These are phyloP conservation scores for Pseudomyrmex pallidus DNA, from an alignment of 1,140 invertebrate species.

Conservation along the genomic window DNA sequence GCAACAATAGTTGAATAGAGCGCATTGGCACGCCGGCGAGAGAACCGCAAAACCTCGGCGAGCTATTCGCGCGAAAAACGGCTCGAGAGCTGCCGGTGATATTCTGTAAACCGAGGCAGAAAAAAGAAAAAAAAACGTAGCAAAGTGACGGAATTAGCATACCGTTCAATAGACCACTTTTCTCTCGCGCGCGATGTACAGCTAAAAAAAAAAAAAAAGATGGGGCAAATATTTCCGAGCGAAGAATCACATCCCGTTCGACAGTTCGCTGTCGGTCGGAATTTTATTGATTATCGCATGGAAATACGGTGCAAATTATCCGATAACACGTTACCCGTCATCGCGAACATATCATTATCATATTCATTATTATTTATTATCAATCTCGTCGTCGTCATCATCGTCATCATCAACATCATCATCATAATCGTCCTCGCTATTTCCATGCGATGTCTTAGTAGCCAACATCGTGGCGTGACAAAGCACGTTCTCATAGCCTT, in stretches of 20 bases:
- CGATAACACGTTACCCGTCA: slow-evolving; percentile 64
- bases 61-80: slow-evolving; percentile 17
- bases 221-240: not conserved
- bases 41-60: slow-evolving; percentile 49
- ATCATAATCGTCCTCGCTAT: slow-evolving; percentile 66
- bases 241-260: too few relatives aligned
- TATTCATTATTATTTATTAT: slow-evolving; percentile 71
- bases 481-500: slow-evolving; percentile 79
- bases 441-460: slow-evolving; percentile 72
- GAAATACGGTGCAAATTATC: too few relatives aligned
- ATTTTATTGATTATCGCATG: slow-evolving; percentile 6
- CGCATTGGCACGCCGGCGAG: slow-evolving; percentile 43
- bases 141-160: slow-evolving; percentile 38
- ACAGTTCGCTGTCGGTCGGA: not conserved
- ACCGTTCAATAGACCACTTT: slow-evolving; percentile 2
- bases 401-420: slow-evolving; percentile 70
- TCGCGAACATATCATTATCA: slow-evolving; percentile 42
- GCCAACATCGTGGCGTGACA: slow-evolving; percentile 78
- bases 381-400: slow-evolving; percentile 61
- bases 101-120: slow-evolving; percentile 16
- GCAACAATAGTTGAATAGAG: slow-evolving; percentile 63
- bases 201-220: not conserved
- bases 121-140: slow-evolving; percentile 3
- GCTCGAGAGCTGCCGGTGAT: slow-evolving; percentile 1
- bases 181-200: not conserved